phyloP scores from a whole-genome alignment of 2,797 vertebrate species.

The Menidia menidia region DNA sequence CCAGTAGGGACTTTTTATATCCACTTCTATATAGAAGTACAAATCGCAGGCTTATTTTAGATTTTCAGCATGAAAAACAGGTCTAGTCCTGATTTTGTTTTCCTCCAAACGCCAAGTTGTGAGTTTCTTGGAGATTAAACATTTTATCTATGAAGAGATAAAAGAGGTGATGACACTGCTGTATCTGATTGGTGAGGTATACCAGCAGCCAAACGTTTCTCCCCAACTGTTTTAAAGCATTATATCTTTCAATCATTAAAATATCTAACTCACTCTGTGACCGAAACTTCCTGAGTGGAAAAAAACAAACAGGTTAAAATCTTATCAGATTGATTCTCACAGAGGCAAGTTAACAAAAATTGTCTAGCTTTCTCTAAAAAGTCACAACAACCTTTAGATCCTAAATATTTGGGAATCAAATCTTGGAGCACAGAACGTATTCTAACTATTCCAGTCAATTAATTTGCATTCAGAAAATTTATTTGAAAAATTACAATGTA shows the following conservation, averaged over 20 bases:
- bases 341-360: not conserved
- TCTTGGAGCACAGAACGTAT: not conserved
- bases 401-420: not conserved
- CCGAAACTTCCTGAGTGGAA: not conserved
- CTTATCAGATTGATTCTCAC: not conserved
- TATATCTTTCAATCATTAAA: not conserved
- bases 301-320: not conserved
- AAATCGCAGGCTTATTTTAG: not conserved
- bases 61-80: not conserved
- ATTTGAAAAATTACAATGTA: too few species aligned
- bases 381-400: too few species aligned
- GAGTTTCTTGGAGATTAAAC: not conserved
- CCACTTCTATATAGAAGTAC: not conserved
- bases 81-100: too few species aligned
- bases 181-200: not conserved
- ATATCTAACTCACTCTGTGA: not conserved
- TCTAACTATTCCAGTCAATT: not conserved
- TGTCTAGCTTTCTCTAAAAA: not conserved
- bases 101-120: too few species aligned
- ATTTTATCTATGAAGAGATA: not conserved
- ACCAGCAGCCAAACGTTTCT: not conserved
- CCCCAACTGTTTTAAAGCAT: not conserved
- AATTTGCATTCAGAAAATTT: too few species aligned
- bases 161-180: not conserved
- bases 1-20: slow-evolving; percentile 14